A percentile compares a stretch with the other conserved stretches of the same genome.
These are phyloP conservation scores for Rosalia funebris DNA, from an alignment of 2,888 invertebrate species.

Conservation along the genomic window DNA sequence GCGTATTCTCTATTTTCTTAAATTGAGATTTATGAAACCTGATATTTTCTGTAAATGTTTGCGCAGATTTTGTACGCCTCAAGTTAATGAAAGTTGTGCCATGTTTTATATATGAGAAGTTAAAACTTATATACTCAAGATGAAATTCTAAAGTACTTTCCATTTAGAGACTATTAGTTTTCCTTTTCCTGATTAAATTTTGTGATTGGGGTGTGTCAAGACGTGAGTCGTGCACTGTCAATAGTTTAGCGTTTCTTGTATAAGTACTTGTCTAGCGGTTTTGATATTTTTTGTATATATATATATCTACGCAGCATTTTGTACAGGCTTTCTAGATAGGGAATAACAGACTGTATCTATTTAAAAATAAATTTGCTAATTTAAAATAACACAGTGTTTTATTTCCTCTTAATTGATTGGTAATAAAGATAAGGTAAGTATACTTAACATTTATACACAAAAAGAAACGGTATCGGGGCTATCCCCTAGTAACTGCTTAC, in stretches of 20 bases:
- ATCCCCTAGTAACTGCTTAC: too few relatives aligned
- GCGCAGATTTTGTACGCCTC: constrained; percentile 29
- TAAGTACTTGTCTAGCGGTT: constrained; percentile 48
- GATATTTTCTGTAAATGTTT: constrained; percentile 13
- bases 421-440: too few relatives aligned
- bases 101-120: constrained; percentile 36
- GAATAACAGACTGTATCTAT: constrained; percentile 63
- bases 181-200: constrained; percentile 37
- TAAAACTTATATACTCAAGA: constrained; percentile 35
- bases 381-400: constrained; percentile 43
- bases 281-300: constrained; percentile 59
- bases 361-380: constrained; percentile 63
- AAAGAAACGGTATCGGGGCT: too few relatives aligned
- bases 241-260: constrained; percentile 51
- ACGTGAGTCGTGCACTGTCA: constrained; percentile 49
- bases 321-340: constrained; percentile 63
- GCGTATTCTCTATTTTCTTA: constrained; percentile 22
- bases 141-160: constrained; percentile 47
- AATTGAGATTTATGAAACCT: constrained; percentile 27
- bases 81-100: constrained; percentile 39
- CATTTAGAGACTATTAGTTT: constrained; percentile 38
- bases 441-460: too few relatives aligned
- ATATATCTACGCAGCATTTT: constrained; percentile 57
- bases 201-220: constrained; percentile 49
- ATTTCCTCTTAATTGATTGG: constrained; percentile 16